Evolutionary conservation across 2,888 invertebrate species (phyloP).

Genomic region (Mimas tiliae): DNA sequence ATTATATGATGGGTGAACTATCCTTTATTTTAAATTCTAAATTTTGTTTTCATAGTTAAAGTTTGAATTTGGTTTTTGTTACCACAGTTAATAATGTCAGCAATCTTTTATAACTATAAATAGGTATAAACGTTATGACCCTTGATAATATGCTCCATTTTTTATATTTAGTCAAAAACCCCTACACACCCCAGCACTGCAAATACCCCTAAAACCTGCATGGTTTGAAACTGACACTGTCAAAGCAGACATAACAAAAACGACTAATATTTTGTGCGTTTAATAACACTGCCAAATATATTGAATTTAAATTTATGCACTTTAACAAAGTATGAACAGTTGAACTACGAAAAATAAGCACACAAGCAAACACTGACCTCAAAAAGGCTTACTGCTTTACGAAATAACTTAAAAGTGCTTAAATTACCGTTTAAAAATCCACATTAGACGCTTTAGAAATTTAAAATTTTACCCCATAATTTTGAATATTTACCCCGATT

Average conservation of each 20-base stretch:
- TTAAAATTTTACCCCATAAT: constrained; percentile 1
- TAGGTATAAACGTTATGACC: no score
- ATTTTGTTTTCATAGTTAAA: no score
- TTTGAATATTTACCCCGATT: constrained; percentile 9
- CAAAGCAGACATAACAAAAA: neutral
- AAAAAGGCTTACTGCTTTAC: constrained; percentile 7
- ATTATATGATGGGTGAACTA: no score
- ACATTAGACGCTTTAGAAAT: constrained; percentile 15
- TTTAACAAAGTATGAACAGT: neutral
- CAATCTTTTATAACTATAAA: no score
- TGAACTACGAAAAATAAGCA: neutral
- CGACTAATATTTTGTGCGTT: neutral
- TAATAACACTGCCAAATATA: neutral
- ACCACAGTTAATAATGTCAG: no score
- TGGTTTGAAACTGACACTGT: constrained; percentile 29
- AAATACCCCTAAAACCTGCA: constrained; percentile 31
- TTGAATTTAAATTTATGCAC: neutral
- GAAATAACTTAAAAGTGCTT: neutral
- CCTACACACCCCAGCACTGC: constrained; percentile 6
- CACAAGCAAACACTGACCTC: constrained; percentile 4
- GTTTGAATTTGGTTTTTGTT: no score
- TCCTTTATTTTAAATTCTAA: no score
- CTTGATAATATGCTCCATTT: neutral
- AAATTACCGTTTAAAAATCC: neutral
- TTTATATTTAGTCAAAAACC: neutral